These are phyloP conservation scores for Macheiramphus alcinus DNA, from an alignment of 2,113 vertebrate species.

Conservation along the genomic window DNA sequence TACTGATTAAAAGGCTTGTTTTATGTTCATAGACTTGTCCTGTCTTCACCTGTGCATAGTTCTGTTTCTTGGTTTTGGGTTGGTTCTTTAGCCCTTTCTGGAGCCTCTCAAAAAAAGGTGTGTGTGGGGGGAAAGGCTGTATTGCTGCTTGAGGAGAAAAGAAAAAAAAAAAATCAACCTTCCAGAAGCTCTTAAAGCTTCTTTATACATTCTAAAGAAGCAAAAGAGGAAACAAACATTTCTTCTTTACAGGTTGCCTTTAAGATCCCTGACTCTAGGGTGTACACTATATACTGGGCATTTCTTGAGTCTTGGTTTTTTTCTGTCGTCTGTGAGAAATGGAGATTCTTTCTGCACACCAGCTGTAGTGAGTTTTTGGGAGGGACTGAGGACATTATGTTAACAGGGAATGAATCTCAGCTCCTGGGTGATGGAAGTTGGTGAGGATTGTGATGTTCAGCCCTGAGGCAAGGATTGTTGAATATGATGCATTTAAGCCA, in stretches of 20 bases:
- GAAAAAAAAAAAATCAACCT: not conserved
- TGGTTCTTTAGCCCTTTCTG: not conserved
- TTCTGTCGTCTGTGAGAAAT: slow-evolving; percentile 20
- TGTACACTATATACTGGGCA: slow-evolving; percentile 11
- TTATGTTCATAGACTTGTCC: not conserved
- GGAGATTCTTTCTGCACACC: slow-evolving; percentile 12
- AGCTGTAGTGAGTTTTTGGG: slow-evolving; percentile 19
- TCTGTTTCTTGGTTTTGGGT: not conserved
- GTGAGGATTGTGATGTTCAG: slow-evolving; percentile 1
- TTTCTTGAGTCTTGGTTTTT: not conserved
- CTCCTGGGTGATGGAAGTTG: slow-evolving; percentile 7
- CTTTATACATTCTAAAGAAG: slow-evolving; percentile 16
- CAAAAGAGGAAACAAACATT: slow-evolving; percentile 44
- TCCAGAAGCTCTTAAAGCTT: not conserved
- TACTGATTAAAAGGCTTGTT: not conserved
- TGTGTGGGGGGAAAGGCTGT: not conserved
- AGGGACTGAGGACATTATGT: not conserved
- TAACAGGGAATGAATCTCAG: slow-evolving; percentile 26
- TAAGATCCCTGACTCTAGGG: slow-evolving; percentile 67
- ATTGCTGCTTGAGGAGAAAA: not conserved
- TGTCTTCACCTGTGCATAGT: not conserved
- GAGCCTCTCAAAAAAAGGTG: not conserved
- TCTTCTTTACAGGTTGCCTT: slow-evolving; percentile 49
- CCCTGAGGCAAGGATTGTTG: slow-evolving; percentile 31
- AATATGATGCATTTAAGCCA: slow-evolving; percentile 11